Percentiles rank a stretch among this genome's conserved stretches.
These are phyloP conservation scores for Drosophila engyochracea DNA, from an alignment of 2,888 invertebrate species.

Conservation along the genomic window DNA sequence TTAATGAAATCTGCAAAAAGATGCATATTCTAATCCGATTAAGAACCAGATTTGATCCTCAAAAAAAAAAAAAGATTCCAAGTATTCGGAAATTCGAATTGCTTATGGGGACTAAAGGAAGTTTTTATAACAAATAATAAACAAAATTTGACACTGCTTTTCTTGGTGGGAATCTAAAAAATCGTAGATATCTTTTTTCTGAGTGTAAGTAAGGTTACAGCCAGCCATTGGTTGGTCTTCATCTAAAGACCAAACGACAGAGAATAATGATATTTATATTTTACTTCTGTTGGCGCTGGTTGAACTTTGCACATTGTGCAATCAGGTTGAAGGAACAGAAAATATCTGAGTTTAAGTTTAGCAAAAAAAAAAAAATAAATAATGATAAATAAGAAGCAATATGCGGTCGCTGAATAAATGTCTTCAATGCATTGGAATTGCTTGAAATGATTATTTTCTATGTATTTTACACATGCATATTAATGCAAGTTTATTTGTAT, in stretches of 20 bases:
- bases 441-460: not conserved
- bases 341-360: not conserved
- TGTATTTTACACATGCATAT: conserved; percentile 15
- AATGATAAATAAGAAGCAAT: not conserved
- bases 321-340: not conserved
- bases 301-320: conserved; percentile 9
- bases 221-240: not conserved
- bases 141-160: not conserved
- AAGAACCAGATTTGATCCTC: not conserved
- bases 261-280: conserved; percentile 17
- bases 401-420: conserved; percentile 4
- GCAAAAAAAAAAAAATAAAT: not conserved
- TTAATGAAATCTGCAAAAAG: no score
- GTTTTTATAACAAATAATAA: not conserved
- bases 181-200: not conserved
- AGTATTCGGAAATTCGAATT: no score
- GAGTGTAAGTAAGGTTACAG: not conserved
- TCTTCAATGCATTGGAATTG: not conserved
- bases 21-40: not conserved
- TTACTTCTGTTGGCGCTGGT: conserved; percentile 3
- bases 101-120: no score
- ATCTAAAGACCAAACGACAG: not conserved
- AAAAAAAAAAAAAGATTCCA: no score
- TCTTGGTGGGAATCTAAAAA: not conserved
- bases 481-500: conserved; percentile 12